phyloP scores from a whole-genome alignment of 2,888 invertebrate species.

The Cephus spinipes region DNA sequence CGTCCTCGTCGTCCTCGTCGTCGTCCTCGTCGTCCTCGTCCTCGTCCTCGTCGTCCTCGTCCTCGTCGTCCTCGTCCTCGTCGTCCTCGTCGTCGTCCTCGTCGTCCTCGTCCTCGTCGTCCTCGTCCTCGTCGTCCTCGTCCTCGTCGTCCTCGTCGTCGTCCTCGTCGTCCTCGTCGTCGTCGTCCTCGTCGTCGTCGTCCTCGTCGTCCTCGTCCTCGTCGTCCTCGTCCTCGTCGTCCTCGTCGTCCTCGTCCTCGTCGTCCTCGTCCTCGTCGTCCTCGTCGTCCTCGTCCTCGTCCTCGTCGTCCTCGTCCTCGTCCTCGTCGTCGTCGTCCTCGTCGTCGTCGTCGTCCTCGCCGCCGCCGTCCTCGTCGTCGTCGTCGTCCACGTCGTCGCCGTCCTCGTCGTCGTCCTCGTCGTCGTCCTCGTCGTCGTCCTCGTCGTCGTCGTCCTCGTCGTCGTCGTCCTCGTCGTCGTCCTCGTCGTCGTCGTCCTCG shows the following conservation, averaged over 20 bases:
- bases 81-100: neutral
- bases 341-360: too few relatives aligned
- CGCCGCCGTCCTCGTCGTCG: too few relatives aligned
- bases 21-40: constrained; percentile 1
- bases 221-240: neutral
- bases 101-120: neutral
- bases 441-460: too few relatives aligned
- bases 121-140: neutral
- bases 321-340: too few relatives aligned
- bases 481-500: too few relatives aligned
- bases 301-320: too few relatives aligned
- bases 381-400: too few relatives aligned
- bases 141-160: neutral
- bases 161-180: neutral
- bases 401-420: too few relatives aligned
- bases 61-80: neutral
- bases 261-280: neutral
- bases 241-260: constrained; percentile 1
- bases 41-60: neutral
- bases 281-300: too few relatives aligned
- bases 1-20: constrained; percentile 1
- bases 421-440: too few relatives aligned
- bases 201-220: neutral
- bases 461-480: too few relatives aligned
- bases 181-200: constrained; percentile 1